Base-by-base conservation (phyloP, 2,113 vertebrate species). In the Australoheros scitulus region DNA sequence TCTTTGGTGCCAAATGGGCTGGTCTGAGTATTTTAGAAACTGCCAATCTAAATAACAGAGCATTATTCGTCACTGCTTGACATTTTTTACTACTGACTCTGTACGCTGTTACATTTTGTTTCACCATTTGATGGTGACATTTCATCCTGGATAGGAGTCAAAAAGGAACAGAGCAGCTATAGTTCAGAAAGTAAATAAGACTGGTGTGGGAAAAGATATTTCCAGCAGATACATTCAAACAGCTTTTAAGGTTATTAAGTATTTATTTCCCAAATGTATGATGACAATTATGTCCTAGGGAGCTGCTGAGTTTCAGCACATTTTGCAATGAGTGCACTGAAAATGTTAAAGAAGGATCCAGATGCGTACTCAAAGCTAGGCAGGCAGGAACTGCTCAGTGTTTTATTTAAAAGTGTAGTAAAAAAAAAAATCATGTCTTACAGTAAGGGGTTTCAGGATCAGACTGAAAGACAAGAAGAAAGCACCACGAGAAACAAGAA, bases 41-140 rank as follows among this genome's bases (percentile, higher is more conserved):
- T 50, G 65, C 43, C 41, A 15, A 50, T 20, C 34, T 60, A 65
- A 85, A 79, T 55, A 38, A 56, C 61, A 50, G 3, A 58, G 9
- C 7, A 60, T 47, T 22, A 63, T 76, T 76, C 26, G 59, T 89
- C 60, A 38, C 61, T 2, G 24, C n/a, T 47, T 75, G 79, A 61
- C 72, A 24, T 5, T 55, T 72, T 70, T 85, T 57, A 59, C 20
- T 43, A 5, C 15, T 4, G 5, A 58, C 43, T 72, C 26, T 41
- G 60, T 36, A 11, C 29, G 20, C 61, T 47, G 26, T 24, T 84
- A 5, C 52, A 61, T 36, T 79, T 29, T 79, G 55, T 50, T 43
- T n/a, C 74, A 7, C 60, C 59, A 29, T 81, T 41, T 78, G 29
- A 72, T 65, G 59, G 79, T 80, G 82, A 77, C 83, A 74, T 79